Evolutionary conservation across 2,113 vertebrate genomes (phyloP), one percentile per base, ranked within the genome.

Genomic region (Grammomys dolichurus): DNA sequence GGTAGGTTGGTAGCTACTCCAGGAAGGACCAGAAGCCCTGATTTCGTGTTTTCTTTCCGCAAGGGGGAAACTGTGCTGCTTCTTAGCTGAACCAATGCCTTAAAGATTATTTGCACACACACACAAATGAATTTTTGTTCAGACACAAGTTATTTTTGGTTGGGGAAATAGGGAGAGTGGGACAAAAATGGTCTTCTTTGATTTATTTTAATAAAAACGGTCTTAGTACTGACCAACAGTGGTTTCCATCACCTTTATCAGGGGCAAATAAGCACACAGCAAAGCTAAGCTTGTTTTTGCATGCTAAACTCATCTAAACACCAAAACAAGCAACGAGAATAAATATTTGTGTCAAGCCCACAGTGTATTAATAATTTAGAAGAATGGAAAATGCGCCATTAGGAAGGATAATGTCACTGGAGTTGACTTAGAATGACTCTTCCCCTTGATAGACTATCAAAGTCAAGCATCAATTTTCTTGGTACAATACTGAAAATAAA

Each of bases 361-460:
- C 54, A 90, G 92, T 97, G 54, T 89, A 87, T 96, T 89, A 93
- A 89, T 90, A 89, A 77, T 89, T 89, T 17, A 94, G 87, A 88
- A 89, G 48, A 93, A 43, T 72, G 80, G 75, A 70, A 94, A 97
- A 93, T 75, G 48, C 33, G 17, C 90, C 86, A 96, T 94, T 56
- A 92, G 13, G 5, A 91, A 94, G 5, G 9, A n/a, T 78, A 70
- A 40, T 78, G 78, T 90, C 82, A 67, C 26, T 86, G 5, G 75
- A 22, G 5, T 43, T 26, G n/a, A 94, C 28, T 78, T 92, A 72
- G 78, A 85, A 69, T 26, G 69, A 94, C 31, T 4, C 19, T 91
- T 95, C 91, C 69, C 33, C 94, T 70, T 87, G 72, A 81, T 87
- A 31, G 43, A 16, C 89, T 31, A 46, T 19, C 91, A 72, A 89